Base-by-base conservation (phyloP, 2,113 vertebrate genomes). In the Elaphurus davidianus region DNA sequence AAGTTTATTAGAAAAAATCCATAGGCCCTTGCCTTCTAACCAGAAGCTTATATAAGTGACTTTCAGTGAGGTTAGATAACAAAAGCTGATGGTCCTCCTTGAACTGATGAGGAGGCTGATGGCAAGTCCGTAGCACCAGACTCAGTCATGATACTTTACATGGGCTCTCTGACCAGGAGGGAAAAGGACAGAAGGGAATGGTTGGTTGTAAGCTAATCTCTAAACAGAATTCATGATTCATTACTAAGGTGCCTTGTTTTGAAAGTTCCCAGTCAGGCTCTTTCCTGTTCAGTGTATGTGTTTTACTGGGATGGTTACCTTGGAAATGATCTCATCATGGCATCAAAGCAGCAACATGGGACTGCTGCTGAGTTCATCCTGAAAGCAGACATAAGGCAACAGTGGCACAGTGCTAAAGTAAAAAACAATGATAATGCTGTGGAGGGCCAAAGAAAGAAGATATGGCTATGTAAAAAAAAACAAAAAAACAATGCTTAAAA, bases 291-390 rank as follows among this genome's bases (percentile, higher is more conserved):
- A 0, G 43, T 87, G n/a, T 93, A 95, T 87, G 52, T 67, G 94
- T 96, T 83, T 84, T 52, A 67, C 91, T 57, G 62, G 86, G 92
- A 62, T 67, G 93, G 98, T 98, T 98, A 96, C 97, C 96, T 97
- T 96, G 98, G 98, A 98, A 98, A 98, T 98, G 36, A 96, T 60
- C 93, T 90, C 86, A 97, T 50, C n/a, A 9, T 40, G 79, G 81
- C 83, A 97, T 83, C 16, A 7, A 97, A 96, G 82, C 52, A 52
- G 27, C 33, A 1, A 30, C 14, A n/a, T 28, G 82, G 64, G 98
- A 97, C 91, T 93, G 78, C 84, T 98, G 60, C 79, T 95, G 83
- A 82, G 92, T 45, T 90, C 87, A 71, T 96, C 93, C 90, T 84
- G 71, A 98, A 96, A 97, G 86, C 60, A 97, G 81, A 95, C 92